phyloP scores from a whole-genome alignment of 2,797 vertebrate genomes.

The Artibeus jamaicensis region DNA sequence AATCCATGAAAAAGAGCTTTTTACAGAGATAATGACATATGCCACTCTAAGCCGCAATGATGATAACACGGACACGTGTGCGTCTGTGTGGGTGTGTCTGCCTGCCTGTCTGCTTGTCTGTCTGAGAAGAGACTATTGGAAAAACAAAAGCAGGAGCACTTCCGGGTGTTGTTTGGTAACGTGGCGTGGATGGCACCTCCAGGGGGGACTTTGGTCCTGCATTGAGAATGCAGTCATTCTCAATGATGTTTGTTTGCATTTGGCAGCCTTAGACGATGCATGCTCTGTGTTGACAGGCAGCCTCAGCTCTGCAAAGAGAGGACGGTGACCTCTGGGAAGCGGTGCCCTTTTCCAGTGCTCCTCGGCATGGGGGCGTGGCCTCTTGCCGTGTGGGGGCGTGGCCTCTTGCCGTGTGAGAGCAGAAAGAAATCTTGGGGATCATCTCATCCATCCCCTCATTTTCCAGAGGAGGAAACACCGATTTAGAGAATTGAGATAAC shows the following conservation, averaged over 20 bases:
- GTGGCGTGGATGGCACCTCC: not conserved
- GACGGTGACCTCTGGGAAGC: not conserved
- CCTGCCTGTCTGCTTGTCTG: not conserved
- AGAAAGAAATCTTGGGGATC: not conserved
- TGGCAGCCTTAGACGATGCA: too few species aligned
- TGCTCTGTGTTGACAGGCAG: not conserved
- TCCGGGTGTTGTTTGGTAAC: not conserved
- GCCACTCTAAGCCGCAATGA: not conserved
- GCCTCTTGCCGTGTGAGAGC: not conserved
- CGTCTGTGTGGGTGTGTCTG: rapidly evolving
- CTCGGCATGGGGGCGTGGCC: not conserved
- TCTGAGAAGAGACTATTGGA: not conserved
- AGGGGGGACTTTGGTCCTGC: not conserved
- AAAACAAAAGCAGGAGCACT: not conserved
- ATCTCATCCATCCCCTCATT: not conserved
- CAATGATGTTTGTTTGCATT: not conserved
- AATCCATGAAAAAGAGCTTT: not conserved
- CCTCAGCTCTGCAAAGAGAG: not conserved
- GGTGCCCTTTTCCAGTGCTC: not conserved
- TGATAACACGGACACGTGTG: rapidly evolving
- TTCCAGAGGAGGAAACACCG: not conserved
- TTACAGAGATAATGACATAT: not conserved
- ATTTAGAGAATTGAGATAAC: not conserved
- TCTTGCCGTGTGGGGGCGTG: not conserved
- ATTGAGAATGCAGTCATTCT: not conserved